phyloP scores from a whole-genome alignment of 1,140 invertebrate genomes.

The Lucilia cuprina region DNA sequence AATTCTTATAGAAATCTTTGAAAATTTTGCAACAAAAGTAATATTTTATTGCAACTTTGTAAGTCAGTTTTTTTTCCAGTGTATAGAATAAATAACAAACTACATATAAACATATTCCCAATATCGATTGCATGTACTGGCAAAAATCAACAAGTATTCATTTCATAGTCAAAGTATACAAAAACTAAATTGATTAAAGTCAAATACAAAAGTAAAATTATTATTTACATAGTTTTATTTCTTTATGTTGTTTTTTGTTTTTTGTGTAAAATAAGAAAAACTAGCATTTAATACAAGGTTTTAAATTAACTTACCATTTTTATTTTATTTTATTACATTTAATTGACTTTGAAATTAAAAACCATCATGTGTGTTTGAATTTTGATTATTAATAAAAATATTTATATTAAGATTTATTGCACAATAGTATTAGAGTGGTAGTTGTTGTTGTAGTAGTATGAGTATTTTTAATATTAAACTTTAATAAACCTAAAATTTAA shows the following conservation, averaged over 20 bases:
- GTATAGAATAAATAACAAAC: not conserved
- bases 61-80: not conserved
- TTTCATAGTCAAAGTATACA: not conserved
- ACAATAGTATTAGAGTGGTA: too few species aligned
- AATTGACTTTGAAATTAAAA: slow-evolving; percentile 4
- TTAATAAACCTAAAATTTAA: not conserved
- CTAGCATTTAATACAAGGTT: not conserved
- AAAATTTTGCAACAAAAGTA: too few species aligned
- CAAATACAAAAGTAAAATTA: not conserved
- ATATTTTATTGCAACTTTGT: not conserved
- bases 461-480: not conserved
- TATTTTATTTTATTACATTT: not conserved
- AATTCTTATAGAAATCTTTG: too few species aligned
- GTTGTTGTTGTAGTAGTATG: not conserved
- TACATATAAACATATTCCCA: not conserved
- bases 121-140: not conserved
- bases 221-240: not conserved
- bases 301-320: not conserved
- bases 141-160: not conserved
- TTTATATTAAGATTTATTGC: too few species aligned
- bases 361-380: too few species aligned
- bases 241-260: not conserved
- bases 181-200: not conserved
- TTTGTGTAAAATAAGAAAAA: not conserved
- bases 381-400: too few species aligned